phyloP scores from a whole-genome alignment of 2,797 vertebrate genomes.

The Urophycis tenuis region DNA sequence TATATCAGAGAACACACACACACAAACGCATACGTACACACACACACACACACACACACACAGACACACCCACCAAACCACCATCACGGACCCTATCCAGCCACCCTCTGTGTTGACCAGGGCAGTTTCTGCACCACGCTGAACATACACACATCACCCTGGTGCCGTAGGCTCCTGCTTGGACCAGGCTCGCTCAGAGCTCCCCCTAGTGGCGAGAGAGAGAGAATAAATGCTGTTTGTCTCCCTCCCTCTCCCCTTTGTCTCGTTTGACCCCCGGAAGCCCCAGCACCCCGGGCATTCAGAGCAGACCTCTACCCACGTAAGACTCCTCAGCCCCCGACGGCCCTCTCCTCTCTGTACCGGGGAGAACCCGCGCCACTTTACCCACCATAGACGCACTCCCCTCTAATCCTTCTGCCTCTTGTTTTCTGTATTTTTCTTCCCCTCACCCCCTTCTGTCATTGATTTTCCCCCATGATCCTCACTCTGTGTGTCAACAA shows the following conservation, averaged over 20 bases:
- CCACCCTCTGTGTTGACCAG: background rate
- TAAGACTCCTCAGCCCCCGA: constrained; percentile 37
- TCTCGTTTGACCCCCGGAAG: constrained; percentile 41
- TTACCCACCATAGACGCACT: constrained; percentile 20
- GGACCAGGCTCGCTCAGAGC: constrained; percentile 33
- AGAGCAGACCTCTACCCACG: constrained; percentile 38
- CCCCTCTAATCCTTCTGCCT: constrained; percentile 12
- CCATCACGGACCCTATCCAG: background rate
- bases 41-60: background rate
- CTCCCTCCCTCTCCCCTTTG: constrained; percentile 5
- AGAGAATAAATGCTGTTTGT: constrained; percentile 33
- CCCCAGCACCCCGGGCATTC: constrained; percentile 43
- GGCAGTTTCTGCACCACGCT: background rate
- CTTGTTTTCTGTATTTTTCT: constrained; percentile 21
- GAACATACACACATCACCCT: background rate
- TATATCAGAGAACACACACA: background rate
- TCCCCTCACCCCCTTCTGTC: constrained; percentile 7
- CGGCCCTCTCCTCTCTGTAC: constrained; percentile 22
- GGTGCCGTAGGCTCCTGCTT: constrained; percentile 12
- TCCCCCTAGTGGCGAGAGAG: constrained; percentile 44
- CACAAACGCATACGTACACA: background rate
- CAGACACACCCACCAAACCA: too few relatives aligned
- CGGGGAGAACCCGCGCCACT: constrained; percentile 22
- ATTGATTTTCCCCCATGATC: constrained; percentile 8
- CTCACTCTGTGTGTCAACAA: background rate